Evolutionary conservation across 92 coral and sea anemone genomes (phyloP), one percentile per base, ranked within the genome.

Genomic region (Epizoanthus scotinus): DNA sequence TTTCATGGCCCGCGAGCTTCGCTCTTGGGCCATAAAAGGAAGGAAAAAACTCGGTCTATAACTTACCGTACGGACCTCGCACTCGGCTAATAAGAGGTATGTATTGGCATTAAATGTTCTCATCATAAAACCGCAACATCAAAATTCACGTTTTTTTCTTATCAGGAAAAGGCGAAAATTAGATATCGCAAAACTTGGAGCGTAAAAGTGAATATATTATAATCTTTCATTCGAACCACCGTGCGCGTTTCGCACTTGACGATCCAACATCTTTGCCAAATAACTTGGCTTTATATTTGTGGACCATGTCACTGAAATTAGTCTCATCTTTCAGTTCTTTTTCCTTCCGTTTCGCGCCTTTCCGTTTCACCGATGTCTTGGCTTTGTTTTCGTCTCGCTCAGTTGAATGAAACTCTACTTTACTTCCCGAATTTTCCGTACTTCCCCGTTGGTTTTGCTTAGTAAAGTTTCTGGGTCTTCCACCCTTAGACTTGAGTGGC

Each of bases 271-370:
- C 64, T 18, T 84, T 87, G 18, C 98, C 98, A 81, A 95, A 95
- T 66, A 93, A 71, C 78, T 93, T 95, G 27, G 67, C 86, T 86
- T 93, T 95, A 78, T 95, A 95, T 56, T 93, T 95, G 67, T 89
- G 85, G 47, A 93, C 99, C 83, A 95, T 91, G 15, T 87, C 78
- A 18, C 81, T 85, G 67, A 95, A 95, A 58, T 87, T 89, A 8
- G 85, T 82, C 75, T 95, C 98, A 27, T 95, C 98, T 38, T 91
- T 83, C 55, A 59, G 74, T 28, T 84, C 94, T 18, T 83, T 85
- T 55, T 83, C 91, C 71, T 78, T 88, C 58, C 84, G 61, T 83
- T 91, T 85, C 0, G 63, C 78, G 8, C 81, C 82, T 62, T 84
- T 84, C 50, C 83, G 77, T 54, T 85, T 63, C 27, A 67, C 58